Evolutionary conservation across 2,888 invertebrate species (phyloP), one percentile per base, ranked within the genome.

Genomic region (Cynaeus angustus): DNA sequence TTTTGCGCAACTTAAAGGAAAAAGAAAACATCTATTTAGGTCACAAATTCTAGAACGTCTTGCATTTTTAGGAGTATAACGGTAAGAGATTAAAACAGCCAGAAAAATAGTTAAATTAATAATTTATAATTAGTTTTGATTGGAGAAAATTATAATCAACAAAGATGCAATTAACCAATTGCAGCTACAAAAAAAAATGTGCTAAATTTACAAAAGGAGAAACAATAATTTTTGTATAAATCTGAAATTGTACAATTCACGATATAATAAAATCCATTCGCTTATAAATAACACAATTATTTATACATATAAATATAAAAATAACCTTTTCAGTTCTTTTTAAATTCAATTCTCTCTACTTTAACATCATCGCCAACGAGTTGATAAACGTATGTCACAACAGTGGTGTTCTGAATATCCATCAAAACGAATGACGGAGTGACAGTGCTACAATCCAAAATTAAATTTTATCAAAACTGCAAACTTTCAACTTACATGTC

Each of bases 371-470:
- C 98, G 1, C 96, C 96, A 48, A 98, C 92, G 55, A 99, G 88
- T 83, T 99, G 98, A 87, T 99, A 99, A 1, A 99, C 97, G 82
- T 99, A 99, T 0, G 98, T 98, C 7, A 98, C 97, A 13, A 99
- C 98, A 1, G 97, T 97, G 0, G 97, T 93, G 81, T 97, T 96
- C 86, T 99, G 99, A 76, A 99, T 99, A 85, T 99, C 99, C 94
- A 99, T 96, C 64, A 99, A 88, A 0, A 99, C 98, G 85, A 99
- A 99, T 0, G 99, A 99, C 53, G 99, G 98, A 59, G 92, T 95
- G 26, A 97, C 91, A 61, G 91, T 89, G 77, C 97, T 96, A 86
- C 68, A 90, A 89, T n/a, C n/a, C n/a, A 62, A 30, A 9, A 50
- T 12, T 10, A 10, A n/a, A n/a, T 45, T n/a, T n/a, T n/a, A n/a